phyloP scores from a whole-genome alignment of 2,113 vertebrate species.

The Eulemur macaco region DNA sequence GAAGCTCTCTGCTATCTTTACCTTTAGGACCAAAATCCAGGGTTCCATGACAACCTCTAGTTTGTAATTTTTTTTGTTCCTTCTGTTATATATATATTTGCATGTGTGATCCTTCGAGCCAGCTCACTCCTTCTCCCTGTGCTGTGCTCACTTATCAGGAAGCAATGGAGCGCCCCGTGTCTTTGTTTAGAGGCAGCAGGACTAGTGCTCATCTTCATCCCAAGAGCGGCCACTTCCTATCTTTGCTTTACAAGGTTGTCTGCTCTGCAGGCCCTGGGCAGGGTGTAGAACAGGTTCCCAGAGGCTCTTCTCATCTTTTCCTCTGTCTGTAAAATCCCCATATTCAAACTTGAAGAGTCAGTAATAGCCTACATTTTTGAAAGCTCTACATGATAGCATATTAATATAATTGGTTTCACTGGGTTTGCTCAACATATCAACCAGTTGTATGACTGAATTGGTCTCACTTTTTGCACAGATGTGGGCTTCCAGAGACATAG shows the following conservation, averaged over 20 bases:
- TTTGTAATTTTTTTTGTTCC: background rate
- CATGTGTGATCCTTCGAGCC: background rate
- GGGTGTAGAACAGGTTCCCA: background rate
- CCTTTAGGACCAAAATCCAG: background rate
- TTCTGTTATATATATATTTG: background rate
- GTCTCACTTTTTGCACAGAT: background rate
- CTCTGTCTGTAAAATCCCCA: background rate
- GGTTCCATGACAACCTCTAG: background rate
- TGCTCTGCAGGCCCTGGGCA: too few species aligned
- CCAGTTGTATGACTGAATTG: background rate
- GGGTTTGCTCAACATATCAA: background rate
- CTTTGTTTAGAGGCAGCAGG: background rate
- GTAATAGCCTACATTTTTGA: background rate
- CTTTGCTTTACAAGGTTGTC: background rate
- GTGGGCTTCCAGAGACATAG: background rate
- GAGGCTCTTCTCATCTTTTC: background rate
- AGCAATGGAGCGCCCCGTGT: fast-evolving
- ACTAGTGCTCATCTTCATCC: background rate
- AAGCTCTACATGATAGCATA: background rate
- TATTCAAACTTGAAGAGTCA: background rate
- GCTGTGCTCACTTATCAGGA: background rate
- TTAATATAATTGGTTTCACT: background rate
- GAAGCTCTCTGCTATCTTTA: background rate
- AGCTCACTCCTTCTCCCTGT: background rate
- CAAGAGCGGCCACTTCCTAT: fast-evolving